Evolutionary conservation across 2,888 invertebrate species (phyloP).

Genomic region (Vesta saturnalis): DNA sequence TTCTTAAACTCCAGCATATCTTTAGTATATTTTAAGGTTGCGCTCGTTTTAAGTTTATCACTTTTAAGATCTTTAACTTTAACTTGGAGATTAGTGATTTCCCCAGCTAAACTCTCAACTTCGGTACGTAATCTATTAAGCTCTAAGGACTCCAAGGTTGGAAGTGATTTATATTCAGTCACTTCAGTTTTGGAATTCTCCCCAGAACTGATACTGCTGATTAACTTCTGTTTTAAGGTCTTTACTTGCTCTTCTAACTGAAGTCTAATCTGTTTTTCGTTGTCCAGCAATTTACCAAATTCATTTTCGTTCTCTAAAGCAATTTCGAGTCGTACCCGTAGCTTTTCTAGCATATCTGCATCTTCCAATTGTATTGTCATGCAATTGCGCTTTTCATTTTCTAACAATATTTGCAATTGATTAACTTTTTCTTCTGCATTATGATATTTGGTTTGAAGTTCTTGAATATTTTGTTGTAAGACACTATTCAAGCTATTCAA

Average conservation of each 20-base stretch:
- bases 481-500: slow-evolving; percentile 65
- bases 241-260: slow-evolving; percentile 54
- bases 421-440: slow-evolving; percentile 66
- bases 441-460: slow-evolving; percentile 62
- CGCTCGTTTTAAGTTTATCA: slow-evolving; percentile 47
- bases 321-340: slow-evolving; percentile 72
- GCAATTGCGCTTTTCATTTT: slow-evolving; percentile 68
- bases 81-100: slow-evolving; percentile 44
- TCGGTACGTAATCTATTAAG: slow-evolving; percentile 47
- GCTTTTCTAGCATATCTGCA: slow-evolving; percentile 72
- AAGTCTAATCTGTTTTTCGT: slow-evolving; percentile 63
- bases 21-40: slow-evolving; percentile 51
- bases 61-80: slow-evolving; percentile 49
- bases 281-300: slow-evolving; percentile 68
- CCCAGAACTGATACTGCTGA: slow-evolving; percentile 32
- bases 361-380: slow-evolving; percentile 70
- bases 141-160: slow-evolving; percentile 48
- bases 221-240: slow-evolving; percentile 44
- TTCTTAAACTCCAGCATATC: slow-evolving; percentile 48
- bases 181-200: slow-evolving; percentile 48
- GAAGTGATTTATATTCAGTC: slow-evolving; percentile 56
- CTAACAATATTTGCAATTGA: slow-evolving; percentile 67
- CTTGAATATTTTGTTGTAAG: slow-evolving; percentile 63
- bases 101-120: slow-evolving; percentile 42
- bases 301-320: slow-evolving; percentile 73